Conservation (phyloP, 1,140 invertebrate genomes). For the Drosophila repleta region DNA sequence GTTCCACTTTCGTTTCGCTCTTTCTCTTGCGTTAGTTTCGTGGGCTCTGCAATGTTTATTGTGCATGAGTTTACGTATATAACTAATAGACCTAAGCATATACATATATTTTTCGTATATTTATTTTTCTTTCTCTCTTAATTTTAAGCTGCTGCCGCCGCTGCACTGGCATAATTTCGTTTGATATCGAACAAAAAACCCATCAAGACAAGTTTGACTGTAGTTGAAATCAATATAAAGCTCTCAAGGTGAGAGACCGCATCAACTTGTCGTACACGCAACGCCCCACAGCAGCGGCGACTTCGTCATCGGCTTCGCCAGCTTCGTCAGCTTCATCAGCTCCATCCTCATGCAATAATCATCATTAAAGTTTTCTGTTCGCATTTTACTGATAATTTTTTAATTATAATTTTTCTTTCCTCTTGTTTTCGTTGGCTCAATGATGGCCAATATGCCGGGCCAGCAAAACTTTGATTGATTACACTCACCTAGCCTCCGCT, state of each 20-base stretch:
- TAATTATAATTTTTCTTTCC: conserved; percentile 67
- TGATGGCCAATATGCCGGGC: conserved; percentile 53
- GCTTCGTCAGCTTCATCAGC: neutral
- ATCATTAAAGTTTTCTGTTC: conserved; percentile 48
- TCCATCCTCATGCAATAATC: conserved; percentile 3
- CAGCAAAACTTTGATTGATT: conserved; percentile 45
- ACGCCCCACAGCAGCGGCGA: conserved; percentile 31
- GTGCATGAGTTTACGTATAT: conserved; percentile 8
- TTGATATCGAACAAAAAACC: conserved; percentile 38
- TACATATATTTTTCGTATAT: conserved; percentile 39
- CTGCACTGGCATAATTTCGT: conserved; percentile 57
- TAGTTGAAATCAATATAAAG: conserved; percentile 61
- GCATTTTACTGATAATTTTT: conserved; percentile 67
- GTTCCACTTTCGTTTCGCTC: conserved; percentile 67
- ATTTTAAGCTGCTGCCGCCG: conserved; percentile 21
- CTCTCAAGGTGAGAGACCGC: conserved; percentile 78
- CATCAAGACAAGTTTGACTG: conserved; percentile 47
- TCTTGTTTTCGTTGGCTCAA: conserved; percentile 46
- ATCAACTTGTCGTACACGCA: conserved; percentile 56
- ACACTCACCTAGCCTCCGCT: conserved; percentile 1
- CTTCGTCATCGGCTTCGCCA: conserved; percentile 8
- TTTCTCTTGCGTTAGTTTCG: conserved; percentile 15
- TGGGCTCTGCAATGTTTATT: conserved; percentile 10
- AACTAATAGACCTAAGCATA: conserved; percentile 63
- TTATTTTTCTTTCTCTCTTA: conserved; percentile 9